phyloP scores from a whole-genome alignment of 30 jellyfish, hydroid and myxozoan species.

The Turritopsis rubra region DNA sequence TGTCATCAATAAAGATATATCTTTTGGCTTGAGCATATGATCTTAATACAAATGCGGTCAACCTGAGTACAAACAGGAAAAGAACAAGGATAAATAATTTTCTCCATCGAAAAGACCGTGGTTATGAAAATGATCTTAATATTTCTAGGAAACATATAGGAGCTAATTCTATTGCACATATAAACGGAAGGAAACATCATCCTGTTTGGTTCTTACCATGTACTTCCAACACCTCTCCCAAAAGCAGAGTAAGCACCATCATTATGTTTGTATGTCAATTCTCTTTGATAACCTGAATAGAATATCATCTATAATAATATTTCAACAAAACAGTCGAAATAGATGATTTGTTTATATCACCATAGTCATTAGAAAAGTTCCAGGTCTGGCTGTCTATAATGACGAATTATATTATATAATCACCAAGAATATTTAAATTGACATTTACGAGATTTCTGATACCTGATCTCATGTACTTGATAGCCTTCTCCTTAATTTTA shows the following conservation, averaged over 20 bases:
- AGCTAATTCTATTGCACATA: neutral
- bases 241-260: slow-evolving; percentile 72
- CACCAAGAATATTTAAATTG: too few relatives aligned
- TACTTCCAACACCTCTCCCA: slow-evolving; percentile 65
- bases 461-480: slow-evolving; percentile 55
- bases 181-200: neutral
- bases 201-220: slow-evolving; percentile 47
- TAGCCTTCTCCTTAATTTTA: slow-evolving; percentile 43
- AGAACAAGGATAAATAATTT: too few relatives aligned
- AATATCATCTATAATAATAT: neutral
- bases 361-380: too few relatives aligned
- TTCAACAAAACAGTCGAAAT: neutral
- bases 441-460: too few relatives aligned
- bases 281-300: slow-evolving; percentile 60
- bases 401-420: too few relatives aligned
- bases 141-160: neutral
- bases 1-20: slow-evolving; percentile 47
- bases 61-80: slow-evolving; percentile 27
- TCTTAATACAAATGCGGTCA: slow-evolving; percentile 71
- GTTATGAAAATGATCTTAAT: neutral
- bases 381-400: too few relatives aligned
- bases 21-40: slow-evolving; percentile 67
- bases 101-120: neutral
- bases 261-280: slow-evolving; percentile 53
- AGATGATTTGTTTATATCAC: too few relatives aligned